Conservation (phyloP, 2,113 vertebrate species). For the Aspidoscelis tigris region DNA sequence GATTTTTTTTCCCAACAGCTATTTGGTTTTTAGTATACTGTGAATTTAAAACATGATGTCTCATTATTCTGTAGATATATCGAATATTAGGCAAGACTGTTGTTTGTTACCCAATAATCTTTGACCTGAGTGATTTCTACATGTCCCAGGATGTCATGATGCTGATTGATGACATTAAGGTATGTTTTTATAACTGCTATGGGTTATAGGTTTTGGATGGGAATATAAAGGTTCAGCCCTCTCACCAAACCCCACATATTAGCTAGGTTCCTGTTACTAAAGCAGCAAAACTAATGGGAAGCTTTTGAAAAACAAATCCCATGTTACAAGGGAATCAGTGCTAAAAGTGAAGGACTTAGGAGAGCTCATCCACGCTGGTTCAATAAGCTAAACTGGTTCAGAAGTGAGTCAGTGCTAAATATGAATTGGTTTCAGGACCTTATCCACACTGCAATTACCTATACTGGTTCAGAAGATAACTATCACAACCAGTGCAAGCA, state of each 20-base stretch:
- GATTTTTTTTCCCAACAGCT: neutral
- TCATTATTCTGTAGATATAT: constrained; percentile 85
- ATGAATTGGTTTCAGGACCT: too few relatives aligned
- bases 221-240: too few relatives aligned
- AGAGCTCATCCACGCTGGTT: too few relatives aligned
- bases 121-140: constrained; percentile 99
- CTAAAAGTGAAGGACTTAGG: too few relatives aligned
- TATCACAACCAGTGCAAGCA: too few relatives aligned
- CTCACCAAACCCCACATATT: too few relatives aligned
- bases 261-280: too few relatives aligned
- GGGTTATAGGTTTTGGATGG: neutral
- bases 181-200: constrained; percentile 61
- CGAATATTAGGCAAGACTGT: constrained; percentile 97
- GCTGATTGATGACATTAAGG: constrained; percentile 98
- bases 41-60: constrained; percentile 26
- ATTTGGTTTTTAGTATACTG: neutral
- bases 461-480: too few relatives aligned
- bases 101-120: constrained; percentile 97
- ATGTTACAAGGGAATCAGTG: too few relatives aligned
- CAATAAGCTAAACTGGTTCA: too few relatives aligned
- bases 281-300: neutral
- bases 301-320: neutral
- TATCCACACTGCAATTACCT: too few relatives aligned
- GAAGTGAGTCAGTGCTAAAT: too few relatives aligned
- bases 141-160: constrained; percentile 98